Evolutionary conservation across 2,888 invertebrate genomes (phyloP), one percentile per base, ranked within the genome.

Genomic region (Stratiomys singularior): DNA sequence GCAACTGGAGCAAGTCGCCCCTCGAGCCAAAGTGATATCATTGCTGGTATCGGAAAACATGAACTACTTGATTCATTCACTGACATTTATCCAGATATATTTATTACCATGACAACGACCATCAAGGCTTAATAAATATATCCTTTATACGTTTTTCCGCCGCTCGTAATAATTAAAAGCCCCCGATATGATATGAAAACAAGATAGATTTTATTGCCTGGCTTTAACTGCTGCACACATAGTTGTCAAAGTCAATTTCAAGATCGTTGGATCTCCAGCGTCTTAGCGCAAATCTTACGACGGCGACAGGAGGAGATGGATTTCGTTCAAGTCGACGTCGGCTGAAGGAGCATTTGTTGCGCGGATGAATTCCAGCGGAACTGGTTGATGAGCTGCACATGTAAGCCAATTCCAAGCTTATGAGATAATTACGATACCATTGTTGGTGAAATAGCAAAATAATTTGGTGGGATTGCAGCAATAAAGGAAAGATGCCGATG

Each of bases 111-210:
- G 23, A 23, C 25, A 23, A 60, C 25, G 25, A 25, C 13, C 58
- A 60, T 60, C 58, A 60, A 60, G 25, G 21, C 25, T 60, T 21
- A 60, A n/a, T 60, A 60, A 60, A 23, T 37, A 60, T 60, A 60
- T 60, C 58, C 58, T 60, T 60, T 60, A 9, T 23, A 25, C 52
- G 18, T 60, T 9, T 52, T 60, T 60, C 23, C 58, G 58, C 58
- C 58, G 58, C 58, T 60, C 23, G 4, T 25, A 18, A 60, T 60
- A 60, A 60, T 60, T 60, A 60, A 60, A 23, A 60, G 18, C 23
- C 58, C 3, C 23, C 18, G 23, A 25, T 60, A 25, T 13, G 21
- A 60, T 60, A 11, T 25, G 25, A 21, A 60, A 37, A 37, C 23
- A 23, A 60, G 23, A 60, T 60, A 60, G 21, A 60, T 23, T 25